Evolutionary conservation across 2,797 vertebrate species (phyloP).

Genomic region (Chaetophractus vellerosus): DNA sequence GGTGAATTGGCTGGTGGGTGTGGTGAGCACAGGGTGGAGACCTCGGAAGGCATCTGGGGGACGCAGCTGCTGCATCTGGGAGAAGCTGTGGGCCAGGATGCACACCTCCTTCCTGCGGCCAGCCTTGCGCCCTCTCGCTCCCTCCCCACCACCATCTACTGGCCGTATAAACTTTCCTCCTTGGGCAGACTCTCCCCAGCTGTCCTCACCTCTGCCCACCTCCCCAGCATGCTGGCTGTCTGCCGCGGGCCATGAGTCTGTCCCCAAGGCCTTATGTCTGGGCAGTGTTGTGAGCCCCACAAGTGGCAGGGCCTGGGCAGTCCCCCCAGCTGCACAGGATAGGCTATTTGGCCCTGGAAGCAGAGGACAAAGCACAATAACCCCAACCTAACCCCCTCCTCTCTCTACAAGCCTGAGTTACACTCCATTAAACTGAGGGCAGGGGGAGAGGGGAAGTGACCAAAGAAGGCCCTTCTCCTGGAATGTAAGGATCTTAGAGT

Average conservation of each 20-base stretch:
- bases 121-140: too few relatives aligned
- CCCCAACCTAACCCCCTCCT: too few relatives aligned
- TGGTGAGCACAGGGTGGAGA: neutral
- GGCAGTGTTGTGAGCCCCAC: neutral
- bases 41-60: neutral
- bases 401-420: neutral
- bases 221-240: neutral
- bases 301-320: neutral
- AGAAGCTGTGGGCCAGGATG: neutral
- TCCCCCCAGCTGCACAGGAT: neutral
- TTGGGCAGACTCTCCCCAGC: neutral
- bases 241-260: neutral
- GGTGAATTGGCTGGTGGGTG: rapidly evolving
- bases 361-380: neutral
- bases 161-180: neutral
- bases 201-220: neutral
- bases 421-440: neutral
- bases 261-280: neutral
- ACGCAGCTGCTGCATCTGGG: neutral
- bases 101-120: rapidly evolving
- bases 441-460: too few relatives aligned
- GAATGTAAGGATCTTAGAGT: neutral
- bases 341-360: neutral
- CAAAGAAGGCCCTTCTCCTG: rapidly evolving
- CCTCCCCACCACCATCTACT: neutral